Evolutionary conservation across 2,113 vertebrate genomes (phyloP).

Genomic region (Pholis gunnellus): DNA sequence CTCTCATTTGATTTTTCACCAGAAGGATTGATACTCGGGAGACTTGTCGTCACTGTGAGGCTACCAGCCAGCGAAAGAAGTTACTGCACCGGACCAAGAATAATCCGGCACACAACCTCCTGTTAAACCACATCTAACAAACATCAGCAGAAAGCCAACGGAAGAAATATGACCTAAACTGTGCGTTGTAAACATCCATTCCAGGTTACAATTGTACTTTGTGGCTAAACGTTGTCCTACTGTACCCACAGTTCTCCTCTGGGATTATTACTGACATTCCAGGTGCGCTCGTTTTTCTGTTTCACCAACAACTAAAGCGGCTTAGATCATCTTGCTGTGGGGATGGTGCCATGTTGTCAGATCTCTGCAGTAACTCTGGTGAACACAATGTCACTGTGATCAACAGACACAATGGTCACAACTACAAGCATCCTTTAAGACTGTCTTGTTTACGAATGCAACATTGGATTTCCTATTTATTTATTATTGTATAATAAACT

Average conservation of each 20-base stretch:
- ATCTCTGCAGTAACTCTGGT: not conserved
- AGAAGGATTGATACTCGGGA: too few relatives aligned
- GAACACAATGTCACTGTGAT: not conserved
- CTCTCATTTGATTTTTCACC: too few relatives aligned
- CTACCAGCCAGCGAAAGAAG: too few relatives aligned
- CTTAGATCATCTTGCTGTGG: not conserved
- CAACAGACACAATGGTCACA: not conserved
- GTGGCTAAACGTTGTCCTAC: not conserved
- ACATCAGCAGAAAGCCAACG: not conserved
- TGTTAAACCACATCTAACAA: too few relatives aligned
- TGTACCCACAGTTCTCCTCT: not conserved
- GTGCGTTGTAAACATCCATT: not conserved
- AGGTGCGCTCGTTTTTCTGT: not conserved
- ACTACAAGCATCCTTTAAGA: not conserved
- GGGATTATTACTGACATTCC: slow-evolving; percentile 2
- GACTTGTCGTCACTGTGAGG: too few relatives aligned
- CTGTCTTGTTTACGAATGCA: not conserved
- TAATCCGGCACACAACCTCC: too few relatives aligned
- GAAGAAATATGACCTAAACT: not conserved
- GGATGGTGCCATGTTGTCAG: not conserved
- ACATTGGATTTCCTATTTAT: not conserved
- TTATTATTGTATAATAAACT: not conserved
- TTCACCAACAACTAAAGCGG: not conserved
- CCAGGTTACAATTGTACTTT: not conserved
- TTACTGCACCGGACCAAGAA: too few relatives aligned